These are phyloP conservation scores for Arctopsyche grandis DNA, from an alignment of 1,140 invertebrate genomes.

Conservation along the genomic window DNA sequence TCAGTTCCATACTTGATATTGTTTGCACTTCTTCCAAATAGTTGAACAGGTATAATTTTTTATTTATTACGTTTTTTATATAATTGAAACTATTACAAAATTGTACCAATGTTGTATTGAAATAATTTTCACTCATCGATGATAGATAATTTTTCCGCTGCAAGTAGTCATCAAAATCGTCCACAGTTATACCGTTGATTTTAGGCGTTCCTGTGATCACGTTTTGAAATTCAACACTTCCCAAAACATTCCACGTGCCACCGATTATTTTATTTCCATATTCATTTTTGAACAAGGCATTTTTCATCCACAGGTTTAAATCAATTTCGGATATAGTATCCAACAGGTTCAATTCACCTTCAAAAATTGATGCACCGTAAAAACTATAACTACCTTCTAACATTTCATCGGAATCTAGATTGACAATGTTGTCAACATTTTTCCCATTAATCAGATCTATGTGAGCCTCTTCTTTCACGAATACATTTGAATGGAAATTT, in stretches of 20 bases:
- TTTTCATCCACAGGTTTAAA: slow-evolving; percentile 49
- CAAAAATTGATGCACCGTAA: slow-evolving; percentile 36
- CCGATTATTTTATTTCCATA: slow-evolving; percentile 19
- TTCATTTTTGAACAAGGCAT: slow-evolving; percentile 43
- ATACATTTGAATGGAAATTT: slow-evolving; percentile 47
- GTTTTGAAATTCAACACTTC: slow-evolving; percentile 35
- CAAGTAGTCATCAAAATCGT: slow-evolving; percentile 36
- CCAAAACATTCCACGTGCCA: slow-evolving; percentile 42
- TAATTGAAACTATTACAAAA: slow-evolving; percentile 32
- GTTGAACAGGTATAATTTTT: slow-evolving; percentile 43
- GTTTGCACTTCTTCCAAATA: slow-evolving; percentile 45
- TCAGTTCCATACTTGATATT: slow-evolving; percentile 27
- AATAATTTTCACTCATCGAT: slow-evolving; percentile 25
- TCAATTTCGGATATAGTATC: slow-evolving; percentile 36
- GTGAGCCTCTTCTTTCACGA: slow-evolving; percentile 36
- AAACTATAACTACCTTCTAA: slow-evolving; percentile 45
- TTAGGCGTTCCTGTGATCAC: slow-evolving; percentile 23
- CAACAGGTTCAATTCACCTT: slow-evolving; percentile 38
- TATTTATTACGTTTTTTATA: slow-evolving; percentile 26
- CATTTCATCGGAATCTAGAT: slow-evolving; percentile 37
- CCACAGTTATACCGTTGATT: slow-evolving; percentile 27
- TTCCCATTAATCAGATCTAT: slow-evolving; percentile 36
- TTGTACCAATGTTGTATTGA: slow-evolving; percentile 11
- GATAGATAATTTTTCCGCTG: neutral
- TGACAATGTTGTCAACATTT: slow-evolving; percentile 35